Evolutionary conservation across 2,888 invertebrate species (phyloP).

Genomic region (Nomada flava): DNA sequence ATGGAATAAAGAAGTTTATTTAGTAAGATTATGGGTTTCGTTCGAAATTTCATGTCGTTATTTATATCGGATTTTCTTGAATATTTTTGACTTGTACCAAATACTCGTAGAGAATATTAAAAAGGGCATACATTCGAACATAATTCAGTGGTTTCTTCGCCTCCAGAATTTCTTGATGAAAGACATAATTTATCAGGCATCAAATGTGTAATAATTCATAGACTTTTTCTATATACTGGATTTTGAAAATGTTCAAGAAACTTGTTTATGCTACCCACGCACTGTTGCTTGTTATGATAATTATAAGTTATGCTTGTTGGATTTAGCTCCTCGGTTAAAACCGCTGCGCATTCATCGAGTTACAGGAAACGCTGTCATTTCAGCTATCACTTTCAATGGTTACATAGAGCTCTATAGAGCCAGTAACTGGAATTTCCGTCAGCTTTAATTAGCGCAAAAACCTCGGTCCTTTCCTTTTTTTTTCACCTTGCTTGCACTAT

Average conservation of each 20-base stretch:
- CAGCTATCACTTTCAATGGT: constrained; percentile 53
- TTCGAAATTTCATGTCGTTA: too few species aligned
- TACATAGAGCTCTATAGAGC: background rate
- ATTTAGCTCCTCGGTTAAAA: constrained; percentile 20
- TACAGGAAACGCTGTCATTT: constrained; percentile 47
- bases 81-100: too few species aligned
- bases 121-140: too few species aligned
- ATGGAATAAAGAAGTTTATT: too few species aligned
- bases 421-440: constrained; percentile 35
- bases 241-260: background rate
- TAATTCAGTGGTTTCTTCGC: too few species aligned
- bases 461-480: background rate
- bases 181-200: too few species aligned
- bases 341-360: constrained; percentile 21
- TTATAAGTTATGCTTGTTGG: constrained; percentile 14
- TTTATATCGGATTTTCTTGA: too few species aligned
- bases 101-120: too few species aligned
- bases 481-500: background rate
- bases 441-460: constrained; percentile 16
- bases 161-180: too few species aligned
- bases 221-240: too few species aligned
- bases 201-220: too few species aligned
- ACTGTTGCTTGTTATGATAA: constrained; percentile 2
- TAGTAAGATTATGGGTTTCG: too few species aligned
- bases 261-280: background rate